phyloP scores from a whole-genome alignment of 2,113 vertebrate species.

The Ceyx melanurus region DNA sequence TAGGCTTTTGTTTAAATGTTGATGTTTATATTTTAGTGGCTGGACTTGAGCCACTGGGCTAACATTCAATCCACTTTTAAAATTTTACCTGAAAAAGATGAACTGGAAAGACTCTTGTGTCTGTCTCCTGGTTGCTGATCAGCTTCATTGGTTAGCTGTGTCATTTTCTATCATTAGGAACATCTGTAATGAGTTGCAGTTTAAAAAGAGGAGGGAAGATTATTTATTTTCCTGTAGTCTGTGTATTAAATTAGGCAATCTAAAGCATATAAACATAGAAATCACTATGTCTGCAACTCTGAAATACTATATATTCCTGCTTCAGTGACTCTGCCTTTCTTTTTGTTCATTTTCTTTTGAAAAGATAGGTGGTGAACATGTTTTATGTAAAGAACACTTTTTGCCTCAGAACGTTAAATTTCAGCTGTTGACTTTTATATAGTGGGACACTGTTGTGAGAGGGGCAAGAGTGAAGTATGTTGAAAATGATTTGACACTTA shows the following conservation, averaged over 20 bases:
- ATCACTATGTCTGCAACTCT: not conserved
- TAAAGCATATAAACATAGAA: not conserved
- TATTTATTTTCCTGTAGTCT: not conserved
- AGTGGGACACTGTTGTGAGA: not conserved
- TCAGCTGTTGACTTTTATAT: not conserved
- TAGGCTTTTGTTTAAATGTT: not conserved
- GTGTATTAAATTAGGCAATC: not conserved
- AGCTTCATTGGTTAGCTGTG: not conserved
- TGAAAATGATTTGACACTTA: not conserved
- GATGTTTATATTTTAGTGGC: not conserved
- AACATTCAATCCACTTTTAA: not conserved
- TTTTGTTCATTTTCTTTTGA: not conserved
- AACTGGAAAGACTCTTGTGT: not conserved
- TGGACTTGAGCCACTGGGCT: not conserved
- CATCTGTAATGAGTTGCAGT: not conserved
- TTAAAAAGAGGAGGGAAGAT: not conserved
- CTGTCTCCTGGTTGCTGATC: not conserved
- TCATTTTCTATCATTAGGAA: not conserved
- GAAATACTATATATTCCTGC: not conserved
- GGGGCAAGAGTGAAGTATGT: not conserved
- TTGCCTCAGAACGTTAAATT: not conserved
- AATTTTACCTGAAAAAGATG: not conserved
- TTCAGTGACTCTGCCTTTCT: not conserved
- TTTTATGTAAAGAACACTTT: not conserved
- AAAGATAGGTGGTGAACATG: not conserved